Percentiles rank a stretch among this genome's conserved stretches.
phyloP scores from a whole-genome alignment of 2,113 vertebrate genomes.

The Bucco capensis region DNA sequence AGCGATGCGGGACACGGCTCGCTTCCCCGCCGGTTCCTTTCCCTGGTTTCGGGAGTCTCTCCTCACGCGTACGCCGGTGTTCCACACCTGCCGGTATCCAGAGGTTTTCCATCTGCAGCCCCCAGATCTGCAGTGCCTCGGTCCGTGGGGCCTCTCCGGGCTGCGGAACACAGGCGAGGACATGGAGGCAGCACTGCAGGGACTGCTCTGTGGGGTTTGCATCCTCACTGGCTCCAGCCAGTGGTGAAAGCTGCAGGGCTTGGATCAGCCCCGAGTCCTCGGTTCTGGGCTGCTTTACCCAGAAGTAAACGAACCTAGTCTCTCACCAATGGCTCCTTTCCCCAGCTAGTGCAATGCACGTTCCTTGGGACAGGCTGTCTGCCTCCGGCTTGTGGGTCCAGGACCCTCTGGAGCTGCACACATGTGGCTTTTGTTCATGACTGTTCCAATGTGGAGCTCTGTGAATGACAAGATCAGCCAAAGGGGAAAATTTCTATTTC shows the following conservation, averaged over 20 bases:
- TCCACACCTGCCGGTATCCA: not conserved
- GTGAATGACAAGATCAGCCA: not conserved
- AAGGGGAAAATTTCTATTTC: not conserved
- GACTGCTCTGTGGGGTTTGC: not conserved
- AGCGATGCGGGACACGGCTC: not conserved
- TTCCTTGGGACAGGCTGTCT: not conserved
- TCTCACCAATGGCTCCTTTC: not conserved
- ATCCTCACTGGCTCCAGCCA: not conserved
- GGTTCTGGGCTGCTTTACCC: not conserved
- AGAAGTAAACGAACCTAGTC: not conserved
- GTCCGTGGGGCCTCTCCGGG: not conserved
- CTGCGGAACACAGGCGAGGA: not conserved
- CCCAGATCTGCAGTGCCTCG: too few relatives aligned
- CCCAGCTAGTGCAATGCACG: not conserved
- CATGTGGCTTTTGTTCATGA: not conserved
- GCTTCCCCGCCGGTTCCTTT: not conserved
- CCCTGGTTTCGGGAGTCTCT: too few relatives aligned
- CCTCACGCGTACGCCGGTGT: not conserved
- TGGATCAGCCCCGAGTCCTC: not conserved
- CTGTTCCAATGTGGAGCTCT: not conserved
- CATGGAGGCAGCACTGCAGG: not conserved
- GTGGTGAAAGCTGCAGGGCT: not conserved
- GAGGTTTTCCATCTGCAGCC: not conserved
- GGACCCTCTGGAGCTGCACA: not conserved
- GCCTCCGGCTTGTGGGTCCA: not conserved